Percentiles rank a stretch among this genome's conserved stretches.
Evolutionary conservation across 2,888 invertebrate species (phyloP).

Genomic region (Digitonthophagus gazella): DNA sequence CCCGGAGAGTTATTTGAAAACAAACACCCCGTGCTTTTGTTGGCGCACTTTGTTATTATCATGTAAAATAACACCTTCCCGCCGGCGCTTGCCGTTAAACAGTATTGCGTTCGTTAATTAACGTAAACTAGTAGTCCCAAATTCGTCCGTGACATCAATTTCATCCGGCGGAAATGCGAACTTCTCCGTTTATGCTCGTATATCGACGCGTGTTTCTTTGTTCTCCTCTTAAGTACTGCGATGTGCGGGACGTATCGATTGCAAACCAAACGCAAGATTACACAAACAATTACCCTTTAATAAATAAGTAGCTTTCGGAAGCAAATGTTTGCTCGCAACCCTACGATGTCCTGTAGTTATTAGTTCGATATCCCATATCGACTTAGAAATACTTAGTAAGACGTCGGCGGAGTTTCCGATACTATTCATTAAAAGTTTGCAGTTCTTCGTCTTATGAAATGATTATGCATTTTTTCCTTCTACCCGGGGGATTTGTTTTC

Average conservation of each 20-base stretch:
- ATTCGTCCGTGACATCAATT: background rate
- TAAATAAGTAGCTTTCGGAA: conserved; percentile 4
- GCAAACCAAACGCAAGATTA: conserved; percentile 2
- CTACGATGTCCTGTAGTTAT: background rate
- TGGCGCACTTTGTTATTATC: background rate
- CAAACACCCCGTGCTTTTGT: background rate
- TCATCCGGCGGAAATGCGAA: background rate
- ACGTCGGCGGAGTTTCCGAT: background rate
- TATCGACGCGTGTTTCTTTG: no score
- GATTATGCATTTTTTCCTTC: no score
- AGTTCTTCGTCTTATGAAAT: background rate
- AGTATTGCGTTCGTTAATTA: background rate
- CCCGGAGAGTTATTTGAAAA: background rate
- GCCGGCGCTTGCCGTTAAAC: background rate
- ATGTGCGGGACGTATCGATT: conserved; percentile 3
- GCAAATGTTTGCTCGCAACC: background rate
- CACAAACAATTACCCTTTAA: conserved; percentile 7
- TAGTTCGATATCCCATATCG: background rate
- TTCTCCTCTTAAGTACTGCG: no score
- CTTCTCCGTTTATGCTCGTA: background rate
- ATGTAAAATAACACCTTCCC: background rate
- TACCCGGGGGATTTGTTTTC: no score
- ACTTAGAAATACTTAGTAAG: background rate
- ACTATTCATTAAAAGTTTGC: background rate
- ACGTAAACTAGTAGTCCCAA: background rate